Evolutionary conservation across 2,888 invertebrate genomes (phyloP), one percentile per base, ranked within the genome.

Genomic region (Allacma fusca): DNA sequence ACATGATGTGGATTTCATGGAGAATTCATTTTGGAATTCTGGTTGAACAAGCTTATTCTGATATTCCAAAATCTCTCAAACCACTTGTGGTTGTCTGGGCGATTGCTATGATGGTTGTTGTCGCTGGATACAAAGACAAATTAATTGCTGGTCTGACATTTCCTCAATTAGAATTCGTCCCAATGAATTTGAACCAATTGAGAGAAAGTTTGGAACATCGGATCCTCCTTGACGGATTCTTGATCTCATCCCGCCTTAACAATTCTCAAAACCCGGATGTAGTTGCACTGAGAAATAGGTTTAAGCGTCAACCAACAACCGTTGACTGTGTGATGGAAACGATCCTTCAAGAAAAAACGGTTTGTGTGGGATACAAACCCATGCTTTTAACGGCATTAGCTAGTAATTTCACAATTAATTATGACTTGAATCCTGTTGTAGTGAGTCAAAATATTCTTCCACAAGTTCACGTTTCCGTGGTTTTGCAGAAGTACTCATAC

Each of bases 281-380:
- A 0, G 12, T 12, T 1, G n/a, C n/a, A 7, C 9, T 68, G 16
- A 34, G 12, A 19, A 1, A 0, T n/a, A 7, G 40, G 21, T 68
- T 68, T 4, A 1, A 68, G 19, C 4, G 34, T 0, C 68, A 68
- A 21, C 50, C 19, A 5, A 50, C 4, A 50, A 16, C 50, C n/a
- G 50, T 50, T n/a, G n/a, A 65, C 13, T 68, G 68, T n/a, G 68
- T 68, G 12, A n/a, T 68, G 2, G 34, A 12, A 2, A n/a, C 68
- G 5, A 21, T 23, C 7, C 9, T 68, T 4, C 40, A 34, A 29
- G 0, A 19, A 19, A 68, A 40, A n/a, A 67, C 67, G 1, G 73
- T 73, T 59, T 73, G 73, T 21, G n/a, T 73, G 13, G 73, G 73
- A 1, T 73, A 62, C 62, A 59, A 59, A 29, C 73, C 73, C 1